Conservation (phyloP, 2,113 vertebrate species). For the Bambusicola thoracicus region DNA sequence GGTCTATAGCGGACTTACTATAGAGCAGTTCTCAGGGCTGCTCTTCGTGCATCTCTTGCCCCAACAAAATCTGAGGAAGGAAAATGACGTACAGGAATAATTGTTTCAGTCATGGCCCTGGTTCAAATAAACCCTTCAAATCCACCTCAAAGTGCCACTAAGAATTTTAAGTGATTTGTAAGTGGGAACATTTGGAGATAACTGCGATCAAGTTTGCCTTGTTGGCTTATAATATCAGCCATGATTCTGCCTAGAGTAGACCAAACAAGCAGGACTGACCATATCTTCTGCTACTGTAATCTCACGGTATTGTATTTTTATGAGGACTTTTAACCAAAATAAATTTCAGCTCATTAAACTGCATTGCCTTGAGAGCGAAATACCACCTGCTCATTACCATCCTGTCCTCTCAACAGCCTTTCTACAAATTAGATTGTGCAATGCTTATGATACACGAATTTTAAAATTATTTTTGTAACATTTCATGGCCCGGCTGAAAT, state of each 20-base stretch:
- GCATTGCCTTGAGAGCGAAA: neutral
- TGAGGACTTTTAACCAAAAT: neutral
- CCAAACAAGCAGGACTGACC: neutral
- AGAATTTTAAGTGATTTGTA: neutral
- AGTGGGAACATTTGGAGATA: neutral
- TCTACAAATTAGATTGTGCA: neutral
- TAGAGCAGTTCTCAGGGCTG: neutral
- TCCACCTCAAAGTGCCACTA: neutral
- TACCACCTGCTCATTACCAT: neutral
- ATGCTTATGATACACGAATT: neutral
- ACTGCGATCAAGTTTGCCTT: neutral
- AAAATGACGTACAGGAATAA: accelerated
- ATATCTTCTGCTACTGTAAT: neutral
- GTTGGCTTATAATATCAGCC: neutral
- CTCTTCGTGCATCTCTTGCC: neutral
- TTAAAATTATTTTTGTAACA: conserved; percentile 2
- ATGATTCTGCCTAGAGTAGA: neutral
- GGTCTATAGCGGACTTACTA: neutral
- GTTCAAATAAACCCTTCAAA: neutral
- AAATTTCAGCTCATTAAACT: neutral
- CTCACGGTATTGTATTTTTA: neutral
- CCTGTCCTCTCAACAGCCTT: neutral
- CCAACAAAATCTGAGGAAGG: neutral
- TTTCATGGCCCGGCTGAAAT: neutral
- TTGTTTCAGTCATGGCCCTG: neutral